Evolutionary conservation across 2,888 invertebrate genomes (phyloP).

Genomic region (Troilus luridus): DNA sequence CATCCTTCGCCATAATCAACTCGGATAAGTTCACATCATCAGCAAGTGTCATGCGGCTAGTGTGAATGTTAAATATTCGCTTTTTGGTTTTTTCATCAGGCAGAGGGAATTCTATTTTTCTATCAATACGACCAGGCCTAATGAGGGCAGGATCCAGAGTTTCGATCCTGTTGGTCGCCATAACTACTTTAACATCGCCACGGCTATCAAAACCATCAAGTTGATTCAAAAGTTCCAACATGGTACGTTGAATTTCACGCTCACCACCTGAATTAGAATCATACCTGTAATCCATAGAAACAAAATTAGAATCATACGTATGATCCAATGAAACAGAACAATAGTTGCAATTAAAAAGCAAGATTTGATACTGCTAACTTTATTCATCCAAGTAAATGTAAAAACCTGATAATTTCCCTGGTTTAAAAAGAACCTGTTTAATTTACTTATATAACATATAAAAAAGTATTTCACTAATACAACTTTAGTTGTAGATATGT

Average conservation of each 20-base stretch:
- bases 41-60: constrained; percentile 98
- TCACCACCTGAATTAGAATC: constrained; percentile 99
- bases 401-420: no score
- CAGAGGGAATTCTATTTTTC: constrained; percentile 99
- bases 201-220: constrained; percentile 97
- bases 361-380: no score
- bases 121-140: constrained; percentile 97
- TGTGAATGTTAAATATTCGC: constrained; percentile 97
- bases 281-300: constrained; percentile 75
- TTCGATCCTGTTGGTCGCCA: constrained; percentile 99
- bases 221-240: constrained; percentile 98
- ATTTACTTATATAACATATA: no score
- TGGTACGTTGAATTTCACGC: constrained; percentile 98
- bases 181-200: constrained; percentile 96
- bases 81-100: constrained; percentile 99
- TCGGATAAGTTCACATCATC: constrained; percentile 97
- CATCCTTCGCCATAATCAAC: constrained; percentile 99
- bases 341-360: neutral
- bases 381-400: no score
- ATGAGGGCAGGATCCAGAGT: constrained; percentile 98
- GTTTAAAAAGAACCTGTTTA: no score
- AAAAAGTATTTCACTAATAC: no score
- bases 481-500: no score
- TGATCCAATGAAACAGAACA: neutral
- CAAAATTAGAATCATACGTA: constrained; percentile 95